Conservation (phyloP, 2,113 vertebrate genomes). For the Lagopus leucura region DNA sequence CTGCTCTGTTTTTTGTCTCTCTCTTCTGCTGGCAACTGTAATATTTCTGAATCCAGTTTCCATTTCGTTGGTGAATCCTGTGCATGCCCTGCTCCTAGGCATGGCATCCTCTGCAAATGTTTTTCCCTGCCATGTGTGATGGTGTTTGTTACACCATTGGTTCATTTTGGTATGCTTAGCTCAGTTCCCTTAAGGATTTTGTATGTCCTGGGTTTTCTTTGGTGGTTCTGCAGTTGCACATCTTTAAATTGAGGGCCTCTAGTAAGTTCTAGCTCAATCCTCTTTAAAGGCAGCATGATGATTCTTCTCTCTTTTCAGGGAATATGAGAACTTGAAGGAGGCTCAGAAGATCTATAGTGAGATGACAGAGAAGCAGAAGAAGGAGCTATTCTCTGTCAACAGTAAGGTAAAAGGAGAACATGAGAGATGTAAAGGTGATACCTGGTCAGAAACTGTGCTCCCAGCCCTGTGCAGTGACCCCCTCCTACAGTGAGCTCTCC, state of each 20-base stretch:
- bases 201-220: background rate
- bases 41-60: background rate
- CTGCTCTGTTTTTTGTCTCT: slow-evolving; percentile 1
- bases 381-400: slow-evolving; percentile 86
- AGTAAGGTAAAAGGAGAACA: slow-evolving; percentile 82
- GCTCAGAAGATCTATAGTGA: slow-evolving; percentile 85
- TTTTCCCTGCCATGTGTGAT: background rate
- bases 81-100: background rate
- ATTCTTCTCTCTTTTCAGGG: slow-evolving; percentile 77
- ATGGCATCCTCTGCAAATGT: background rate
- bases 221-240: background rate
- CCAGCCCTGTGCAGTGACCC: background rate
- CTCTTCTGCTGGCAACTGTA: background rate
- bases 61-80: background rate
- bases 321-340: slow-evolving; percentile 93
- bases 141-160: background rate
- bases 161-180: background rate
- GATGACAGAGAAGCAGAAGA: slow-evolving; percentile 90
- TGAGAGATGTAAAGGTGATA: background rate
- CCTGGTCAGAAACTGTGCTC: background rate
- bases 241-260: background rate
- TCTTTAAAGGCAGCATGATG: background rate
- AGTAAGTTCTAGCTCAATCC: background rate
- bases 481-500: no score
- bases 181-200: background rate